Conservation (phyloP, 2,888 invertebrate species). For the Drosophila multiciliata region DNA sequence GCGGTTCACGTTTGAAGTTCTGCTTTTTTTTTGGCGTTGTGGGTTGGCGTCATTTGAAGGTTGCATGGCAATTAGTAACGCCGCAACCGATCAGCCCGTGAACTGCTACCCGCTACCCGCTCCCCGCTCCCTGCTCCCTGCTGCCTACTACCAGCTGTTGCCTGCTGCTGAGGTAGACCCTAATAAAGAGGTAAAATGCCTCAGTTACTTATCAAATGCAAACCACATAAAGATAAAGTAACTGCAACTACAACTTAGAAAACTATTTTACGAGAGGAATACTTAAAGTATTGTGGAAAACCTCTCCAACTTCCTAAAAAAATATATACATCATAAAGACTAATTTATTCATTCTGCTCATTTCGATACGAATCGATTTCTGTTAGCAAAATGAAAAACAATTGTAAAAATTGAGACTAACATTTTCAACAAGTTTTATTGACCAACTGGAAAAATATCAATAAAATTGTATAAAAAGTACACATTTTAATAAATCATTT, state of each 20-base stretch:
- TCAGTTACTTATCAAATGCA: slow-evolving; percentile 53
- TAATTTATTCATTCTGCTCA: neutral
- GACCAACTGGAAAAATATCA: neutral
- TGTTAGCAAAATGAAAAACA: neutral
- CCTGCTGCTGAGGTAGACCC: slow-evolving; percentile 14
- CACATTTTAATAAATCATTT: neutral
- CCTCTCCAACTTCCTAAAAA: neutral
- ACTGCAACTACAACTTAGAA: slow-evolving; percentile 5
- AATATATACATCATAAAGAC: neutral
- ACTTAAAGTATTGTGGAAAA: neutral
- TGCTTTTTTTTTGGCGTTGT: slow-evolving; percentile 13
- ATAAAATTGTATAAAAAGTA: neutral
- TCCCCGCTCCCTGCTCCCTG: too few species aligned
- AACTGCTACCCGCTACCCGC: neutral
- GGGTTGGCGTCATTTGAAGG: slow-evolving; percentile 69
- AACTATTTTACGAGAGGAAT: neutral
- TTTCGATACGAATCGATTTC: neutral
- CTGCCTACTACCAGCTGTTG: neutral
- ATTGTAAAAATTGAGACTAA: neutral
- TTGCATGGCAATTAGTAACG: slow-evolving; percentile 75
- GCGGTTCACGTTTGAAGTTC: slow-evolving; percentile 68
- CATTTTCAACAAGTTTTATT: too few species aligned
- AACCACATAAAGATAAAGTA: slow-evolving; percentile 41
- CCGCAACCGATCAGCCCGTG: slow-evolving; percentile 22
- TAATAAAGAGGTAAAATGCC: neutral